Evolutionary conservation across 2,113 vertebrate genomes (phyloP).

Genomic region (Plecotus auritus): DNA sequence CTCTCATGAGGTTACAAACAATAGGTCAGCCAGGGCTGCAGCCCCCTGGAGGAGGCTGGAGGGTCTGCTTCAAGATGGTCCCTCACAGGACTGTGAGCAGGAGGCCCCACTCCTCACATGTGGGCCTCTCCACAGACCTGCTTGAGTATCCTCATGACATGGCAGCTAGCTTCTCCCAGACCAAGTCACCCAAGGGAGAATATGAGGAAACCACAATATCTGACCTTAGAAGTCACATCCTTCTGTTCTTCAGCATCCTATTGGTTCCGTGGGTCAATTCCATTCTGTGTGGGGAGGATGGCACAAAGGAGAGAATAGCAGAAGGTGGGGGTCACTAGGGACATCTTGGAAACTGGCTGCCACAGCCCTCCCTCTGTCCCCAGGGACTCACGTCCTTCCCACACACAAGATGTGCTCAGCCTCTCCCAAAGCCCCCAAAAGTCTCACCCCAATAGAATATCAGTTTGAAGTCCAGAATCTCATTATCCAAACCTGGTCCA

Average conservation of each 20-base stretch:
- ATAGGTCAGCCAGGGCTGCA: background rate
- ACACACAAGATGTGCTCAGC: background rate
- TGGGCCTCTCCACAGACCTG: background rate
- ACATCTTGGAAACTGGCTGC: background rate
- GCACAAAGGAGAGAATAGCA: too few species aligned
- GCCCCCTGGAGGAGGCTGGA: background rate
- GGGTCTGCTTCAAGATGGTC: background rate
- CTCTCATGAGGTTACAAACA: background rate
- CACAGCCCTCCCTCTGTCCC: background rate
- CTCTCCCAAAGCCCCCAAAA: background rate
- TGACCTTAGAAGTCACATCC: background rate
- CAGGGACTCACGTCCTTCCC: background rate
- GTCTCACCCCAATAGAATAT: background rate
- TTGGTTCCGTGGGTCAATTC: background rate
- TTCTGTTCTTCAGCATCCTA: background rate
- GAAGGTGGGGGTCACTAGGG: too few species aligned
- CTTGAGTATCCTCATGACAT: too few species aligned
- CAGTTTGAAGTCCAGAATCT: background rate
- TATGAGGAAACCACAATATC: too few species aligned
- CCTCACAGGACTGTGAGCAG: fast-evolving
- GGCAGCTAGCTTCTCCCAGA: background rate
- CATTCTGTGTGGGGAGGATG: background rate
- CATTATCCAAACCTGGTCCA: background rate
- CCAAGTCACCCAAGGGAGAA: background rate
- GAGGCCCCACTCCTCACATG: background rate